Evolutionary conservation across 2,888 invertebrate species (phyloP).

Genomic region (Eristalis intricaria): DNA sequence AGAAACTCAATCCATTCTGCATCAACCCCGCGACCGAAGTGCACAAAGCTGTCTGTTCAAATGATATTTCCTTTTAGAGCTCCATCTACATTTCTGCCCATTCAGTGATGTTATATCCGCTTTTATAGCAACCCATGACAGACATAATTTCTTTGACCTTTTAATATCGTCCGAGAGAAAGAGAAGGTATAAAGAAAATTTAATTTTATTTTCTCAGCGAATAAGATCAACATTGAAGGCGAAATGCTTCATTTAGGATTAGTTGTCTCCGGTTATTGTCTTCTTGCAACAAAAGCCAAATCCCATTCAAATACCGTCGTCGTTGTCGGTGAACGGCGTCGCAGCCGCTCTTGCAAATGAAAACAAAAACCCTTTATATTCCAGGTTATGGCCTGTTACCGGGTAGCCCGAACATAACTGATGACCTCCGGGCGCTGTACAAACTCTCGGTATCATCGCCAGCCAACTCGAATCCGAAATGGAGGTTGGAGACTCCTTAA

Average conservation of each 20-base stretch:
- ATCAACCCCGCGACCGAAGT: too few species aligned
- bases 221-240: slow-evolving; percentile 44
- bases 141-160: background rate
- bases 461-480: slow-evolving; percentile 39
- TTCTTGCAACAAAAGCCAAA: slow-evolving; percentile 55
- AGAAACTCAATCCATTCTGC: too few species aligned
- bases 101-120: background rate
- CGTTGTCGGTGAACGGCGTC: background rate
- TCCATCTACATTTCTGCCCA: background rate
- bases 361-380: slow-evolving; percentile 42
- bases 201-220: slow-evolving; percentile 37
- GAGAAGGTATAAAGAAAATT: slow-evolving; percentile 8
- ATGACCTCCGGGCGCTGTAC: slow-evolving; percentile 32
- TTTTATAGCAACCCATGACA: background rate
- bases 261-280: slow-evolving; percentile 45
- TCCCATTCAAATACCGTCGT: slow-evolving; percentile 49
- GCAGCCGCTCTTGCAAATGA: background rate
- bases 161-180: background rate
- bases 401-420: slow-evolving; percentile 56
- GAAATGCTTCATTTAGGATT: slow-evolving; percentile 43
- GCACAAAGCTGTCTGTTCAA: background rate
- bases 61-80: background rate
- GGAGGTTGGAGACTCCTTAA: slow-evolving; percentile 27
- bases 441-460: slow-evolving; percentile 36
- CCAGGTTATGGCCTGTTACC: slow-evolving; percentile 56